Evolutionary conservation across 2,888 invertebrate genomes (phyloP), one percentile per base, ranked within the genome.

Genomic region (Drosophila helvetica): DNA sequence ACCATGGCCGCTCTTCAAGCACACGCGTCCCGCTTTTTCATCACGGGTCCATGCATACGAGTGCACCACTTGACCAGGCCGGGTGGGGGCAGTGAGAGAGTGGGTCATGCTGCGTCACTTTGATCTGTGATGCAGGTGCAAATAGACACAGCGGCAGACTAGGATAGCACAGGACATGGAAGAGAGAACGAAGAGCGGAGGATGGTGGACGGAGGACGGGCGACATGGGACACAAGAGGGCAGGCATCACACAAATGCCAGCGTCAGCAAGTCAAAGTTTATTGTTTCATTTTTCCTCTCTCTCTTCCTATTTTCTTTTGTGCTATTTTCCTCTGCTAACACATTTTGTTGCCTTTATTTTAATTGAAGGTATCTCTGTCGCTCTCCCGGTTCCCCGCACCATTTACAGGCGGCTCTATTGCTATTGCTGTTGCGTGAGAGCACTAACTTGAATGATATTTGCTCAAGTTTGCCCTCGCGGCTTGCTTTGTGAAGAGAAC

Each of bases 71-170:
- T 66, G 76, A 71, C 74, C 74, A 73, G 33, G 33, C 46, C 43
- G 56, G 3, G n/a, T 3, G 33, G 10, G 46, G 15, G 1, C 12
- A 54, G n/a, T 15, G 15, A 43, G 10, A 10, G 5, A 18, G 38
- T 10, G 65, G 45, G 19, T 27, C 12, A 18, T 9, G 19, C 48
- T 48, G 30, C 51, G 61, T 81, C 77, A 58, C 86, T 82, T 82
- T 82, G 82, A 87, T 87, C 82, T 73, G 75, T 75, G 84, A 60
- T 70, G 78, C 86, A 74, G 63, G 57, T 59, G 61, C 63, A 68
- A 60, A 71, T 51, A 71, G 62, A 67, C 56, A 82, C 64, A 67
- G 73, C 52, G 66, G 38, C 45, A n/a, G 55, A 22, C 42, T 38
- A 38, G 48, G 50, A 46, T 33, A 8, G 53, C 51, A 46, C 15